Conservation (phyloP, 2,888 invertebrate genomes). For the Homarus gammarus region DNA sequence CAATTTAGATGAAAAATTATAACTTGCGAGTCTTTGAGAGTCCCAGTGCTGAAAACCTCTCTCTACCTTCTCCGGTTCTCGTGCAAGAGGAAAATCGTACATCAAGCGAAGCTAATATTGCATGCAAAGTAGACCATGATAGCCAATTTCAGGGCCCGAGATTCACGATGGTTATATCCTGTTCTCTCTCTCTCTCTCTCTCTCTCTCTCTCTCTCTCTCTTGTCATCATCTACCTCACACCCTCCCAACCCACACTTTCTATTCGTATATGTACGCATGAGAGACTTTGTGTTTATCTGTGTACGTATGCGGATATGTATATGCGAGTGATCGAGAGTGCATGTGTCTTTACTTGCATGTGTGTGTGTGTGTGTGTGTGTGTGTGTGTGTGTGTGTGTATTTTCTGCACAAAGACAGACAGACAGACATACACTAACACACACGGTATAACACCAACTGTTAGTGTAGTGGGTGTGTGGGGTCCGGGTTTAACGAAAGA, state of each 20-base stretch:
- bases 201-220: conserved; percentile 9
- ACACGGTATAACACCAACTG: too few species aligned
- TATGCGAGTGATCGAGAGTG: neutral
- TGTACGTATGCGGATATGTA: too few species aligned
- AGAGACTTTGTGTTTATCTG: too few species aligned
- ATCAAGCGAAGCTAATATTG: conserved; percentile 30
- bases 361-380: conserved; percentile 15
- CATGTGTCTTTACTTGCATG: neutral
- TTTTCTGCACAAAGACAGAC: too few species aligned
- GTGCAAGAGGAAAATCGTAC: conserved; percentile 5
- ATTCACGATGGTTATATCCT: conserved; percentile 7
- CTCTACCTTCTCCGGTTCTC: too few species aligned
- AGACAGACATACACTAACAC: too few species aligned
- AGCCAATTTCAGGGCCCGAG: conserved; percentile 31
- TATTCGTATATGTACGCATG: too few species aligned
- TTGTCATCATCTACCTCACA: neutral
- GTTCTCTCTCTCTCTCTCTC: neutral
- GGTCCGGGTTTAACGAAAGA: too few species aligned
- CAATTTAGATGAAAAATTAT: too few species aligned
- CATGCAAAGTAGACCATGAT: conserved; percentile 35
- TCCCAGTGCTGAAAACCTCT: too few species aligned
- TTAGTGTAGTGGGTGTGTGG: too few species aligned
- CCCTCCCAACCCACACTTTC: neutral
- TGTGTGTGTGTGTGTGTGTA: neutral
- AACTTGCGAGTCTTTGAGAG: too few species aligned